Evolutionary conservation across 2,888 invertebrate species (phyloP), one percentile per base, ranked within the genome.

Genomic region (Coelinius sp.): DNA sequence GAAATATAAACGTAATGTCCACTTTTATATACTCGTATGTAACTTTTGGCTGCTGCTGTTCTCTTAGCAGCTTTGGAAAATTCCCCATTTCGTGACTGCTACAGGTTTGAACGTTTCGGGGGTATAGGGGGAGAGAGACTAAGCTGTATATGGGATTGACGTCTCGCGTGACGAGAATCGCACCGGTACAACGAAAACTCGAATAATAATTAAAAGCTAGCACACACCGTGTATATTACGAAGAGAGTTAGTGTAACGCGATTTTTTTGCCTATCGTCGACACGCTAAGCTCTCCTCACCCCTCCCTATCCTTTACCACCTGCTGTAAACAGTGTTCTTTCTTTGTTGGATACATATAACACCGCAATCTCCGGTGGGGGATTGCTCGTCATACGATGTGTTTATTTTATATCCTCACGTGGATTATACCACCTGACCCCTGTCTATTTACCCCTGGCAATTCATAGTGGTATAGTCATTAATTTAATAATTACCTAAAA

Each of bases 161-260:
- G 75, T 71, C 75, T 80, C 75, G 79, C 79, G 80, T 79, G 80
- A 80, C 77, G 71, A 53, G 67, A 69, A 53, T 68, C 38, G 41
- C 62, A 67, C 62, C 46, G 31, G 44, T 12, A 41, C 22, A 38
- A 22, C 41, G 63, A 63, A 63, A 63, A 63, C 41, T 63, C 64
- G 70, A 73, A 70, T 71, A 75, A 73, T 76, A 76, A 76, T 76
- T 75, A 74, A 75, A 76, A 76, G 71, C 59, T 49, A 31, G 66
- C 41, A 38, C 63, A 63, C 41, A 41, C 63, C 22, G 41, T 46
- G 62, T 27, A 68, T 62, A 68, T 41, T 63, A 68, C 49, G 22
- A 7, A 12, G 49, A 35, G 56, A 46, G 59, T 67, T 59, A 27
- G 59, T 59, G 20, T 59, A 59, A 59, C 52, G 38, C 64, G 66